Percentiles rank a stretch among this genome's conserved stretches.
Evolutionary conservation across 2,113 vertebrate species (phyloP).

Genomic region (Pundamilia nyererei): DNA sequence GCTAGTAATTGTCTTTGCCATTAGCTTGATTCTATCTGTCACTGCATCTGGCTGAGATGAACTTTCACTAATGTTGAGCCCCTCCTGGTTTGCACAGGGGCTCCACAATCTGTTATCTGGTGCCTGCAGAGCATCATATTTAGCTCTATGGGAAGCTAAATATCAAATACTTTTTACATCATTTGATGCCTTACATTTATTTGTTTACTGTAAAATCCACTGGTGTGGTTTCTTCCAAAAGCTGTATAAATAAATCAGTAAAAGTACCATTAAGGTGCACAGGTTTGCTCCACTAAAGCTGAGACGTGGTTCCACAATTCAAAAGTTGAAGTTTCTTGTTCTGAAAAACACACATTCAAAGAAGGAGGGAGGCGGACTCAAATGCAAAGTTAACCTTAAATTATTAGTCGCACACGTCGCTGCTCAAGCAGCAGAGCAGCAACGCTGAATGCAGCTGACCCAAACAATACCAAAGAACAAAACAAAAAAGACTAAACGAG

Average conservation of each 20-base stretch:
- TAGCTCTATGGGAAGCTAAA: background rate
- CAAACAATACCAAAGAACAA: background rate
- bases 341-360: background rate
- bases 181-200: background rate
- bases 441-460: background rate
- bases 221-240: background rate
- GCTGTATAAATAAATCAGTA: background rate
- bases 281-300: background rate
- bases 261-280: background rate
- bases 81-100: background rate
- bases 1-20: constrained; percentile 48
- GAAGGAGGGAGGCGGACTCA: background rate
- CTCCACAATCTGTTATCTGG: background rate
- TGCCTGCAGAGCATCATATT: background rate
- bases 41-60: constrained; percentile 7
- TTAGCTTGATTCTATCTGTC: constrained; percentile 34
- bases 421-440: background rate
- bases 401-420: background rate
- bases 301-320: background rate
- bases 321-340: background rate
- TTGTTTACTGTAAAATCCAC: background rate
- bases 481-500: background rate
- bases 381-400: background rate
- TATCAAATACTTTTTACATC: background rate
- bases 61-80: background rate